These are phyloP conservation scores for Ooceraea biroi DNA, from an alignment of 1,140 invertebrate genomes.

Conservation along the genomic window DNA sequence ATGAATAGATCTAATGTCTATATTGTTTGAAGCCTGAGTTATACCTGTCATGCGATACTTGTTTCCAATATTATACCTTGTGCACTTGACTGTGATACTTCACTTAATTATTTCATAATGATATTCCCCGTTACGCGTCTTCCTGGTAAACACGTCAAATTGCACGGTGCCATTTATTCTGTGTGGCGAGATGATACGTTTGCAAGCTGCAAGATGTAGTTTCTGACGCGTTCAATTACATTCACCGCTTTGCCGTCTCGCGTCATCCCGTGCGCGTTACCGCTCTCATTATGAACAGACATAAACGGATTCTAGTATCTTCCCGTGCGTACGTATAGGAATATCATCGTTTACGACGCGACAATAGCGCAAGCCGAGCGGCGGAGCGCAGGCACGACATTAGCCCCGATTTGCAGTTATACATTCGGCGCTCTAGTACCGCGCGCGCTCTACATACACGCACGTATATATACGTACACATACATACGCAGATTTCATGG, in stretches of 20 bases:
- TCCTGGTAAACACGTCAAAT: slow-evolving; percentile 7
- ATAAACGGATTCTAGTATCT: slow-evolving; percentile 36
- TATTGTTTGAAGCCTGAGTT: not conserved
- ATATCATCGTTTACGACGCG: slow-evolving; percentile 66
- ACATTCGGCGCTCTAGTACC: slow-evolving; percentile 31
- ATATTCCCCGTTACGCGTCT: not conserved
- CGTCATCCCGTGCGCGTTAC: slow-evolving; percentile 6
- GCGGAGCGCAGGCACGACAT: slow-evolving; percentile 46
- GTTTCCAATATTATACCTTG: not conserved
- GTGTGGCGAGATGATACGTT: not conserved
- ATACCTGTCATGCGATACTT: not conserved
- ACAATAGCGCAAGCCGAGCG: slow-evolving; percentile 21
- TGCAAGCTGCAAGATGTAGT: slow-evolving; percentile 40
- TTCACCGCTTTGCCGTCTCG: slow-evolving; percentile 38
- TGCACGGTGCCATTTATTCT: slow-evolving; percentile 23
- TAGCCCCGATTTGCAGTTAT: slow-evolving; percentile 60
- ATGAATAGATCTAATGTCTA: slow-evolving; percentile 1
- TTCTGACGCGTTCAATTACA: slow-evolving; percentile 59
- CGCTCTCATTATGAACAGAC: slow-evolving; percentile 39
- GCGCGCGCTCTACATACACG: not conserved
- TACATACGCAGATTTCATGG: slow-evolving; percentile 48
- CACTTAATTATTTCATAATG: not conserved
- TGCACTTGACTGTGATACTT: not conserved
- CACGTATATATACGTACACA: not conserved
- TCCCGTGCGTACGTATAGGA: slow-evolving; percentile 43